Conservation (phyloP, 1,140 invertebrate genomes). For the Mercenaria mercenaria region DNA sequence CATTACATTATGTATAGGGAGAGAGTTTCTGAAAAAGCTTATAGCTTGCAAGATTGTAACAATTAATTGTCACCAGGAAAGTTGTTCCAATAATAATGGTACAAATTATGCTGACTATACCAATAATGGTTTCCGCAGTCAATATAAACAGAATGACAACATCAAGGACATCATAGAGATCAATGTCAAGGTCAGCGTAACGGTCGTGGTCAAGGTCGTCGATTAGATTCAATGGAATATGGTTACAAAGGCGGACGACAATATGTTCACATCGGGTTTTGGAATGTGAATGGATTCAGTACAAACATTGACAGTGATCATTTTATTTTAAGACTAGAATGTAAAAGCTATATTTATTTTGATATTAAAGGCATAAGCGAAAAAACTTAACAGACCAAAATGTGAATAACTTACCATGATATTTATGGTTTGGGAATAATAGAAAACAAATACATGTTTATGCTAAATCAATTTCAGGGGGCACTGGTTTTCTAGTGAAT, state of each 20-base stretch:
- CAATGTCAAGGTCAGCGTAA: neutral
- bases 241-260: too few relatives aligned
- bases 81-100: neutral
- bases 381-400: neutral
- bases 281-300: constrained; percentile 18
- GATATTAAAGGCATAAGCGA: neutral
- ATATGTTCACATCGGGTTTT: neutral
- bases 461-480: neutral
- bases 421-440: constrained; percentile 15
- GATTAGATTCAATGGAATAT: neutral
- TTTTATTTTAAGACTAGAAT: neutral
- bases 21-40: too few relatives aligned
- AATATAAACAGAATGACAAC: neutral
- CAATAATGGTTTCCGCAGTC: neutral
- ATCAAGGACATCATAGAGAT: neutral
- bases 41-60: too few relatives aligned
- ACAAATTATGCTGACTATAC: neutral
- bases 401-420: neutral
- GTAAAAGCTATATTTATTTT: neutral
- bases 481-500: neutral
- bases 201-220: neutral
- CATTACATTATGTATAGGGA: too few relatives aligned
- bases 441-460: neutral
- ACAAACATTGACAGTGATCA: neutral
- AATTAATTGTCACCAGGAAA: too few relatives aligned